phyloP scores from a whole-genome alignment of 2,113 vertebrate species.

The Callipepla californica region DNA sequence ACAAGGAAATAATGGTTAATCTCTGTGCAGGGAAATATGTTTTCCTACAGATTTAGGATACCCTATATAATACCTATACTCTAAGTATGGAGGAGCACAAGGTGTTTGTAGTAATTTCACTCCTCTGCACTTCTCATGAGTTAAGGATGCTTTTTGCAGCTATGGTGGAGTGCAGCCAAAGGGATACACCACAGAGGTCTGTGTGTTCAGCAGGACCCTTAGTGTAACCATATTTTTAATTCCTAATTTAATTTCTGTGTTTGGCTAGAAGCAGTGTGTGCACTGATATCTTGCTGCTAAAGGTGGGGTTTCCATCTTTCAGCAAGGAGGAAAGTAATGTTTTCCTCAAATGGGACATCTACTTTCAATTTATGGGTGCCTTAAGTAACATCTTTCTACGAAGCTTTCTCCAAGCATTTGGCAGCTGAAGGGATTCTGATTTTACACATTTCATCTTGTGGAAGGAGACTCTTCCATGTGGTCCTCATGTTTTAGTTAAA shows the following conservation, averaged over 20 bases:
- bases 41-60: neutral
- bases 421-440: neutral
- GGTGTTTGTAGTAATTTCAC: neutral
- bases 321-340: neutral
- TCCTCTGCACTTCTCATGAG: neutral
- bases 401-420: neutral
- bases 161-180: neutral
- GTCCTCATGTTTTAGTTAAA: neutral
- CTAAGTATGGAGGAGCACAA: neutral
- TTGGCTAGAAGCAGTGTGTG: neutral
- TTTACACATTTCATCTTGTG: neutral
- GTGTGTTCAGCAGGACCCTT: neutral
- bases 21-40: neutral
- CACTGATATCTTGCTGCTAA: neutral
- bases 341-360: neutral
- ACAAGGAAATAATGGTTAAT: neutral
- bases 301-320: neutral
- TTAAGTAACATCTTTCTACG: neutral
- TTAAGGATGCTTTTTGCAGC: neutral
- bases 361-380: neutral
- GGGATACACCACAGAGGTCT: neutral
- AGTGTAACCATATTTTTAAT: neutral
- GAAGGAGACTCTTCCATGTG: neutral
- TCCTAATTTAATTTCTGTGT: neutral
- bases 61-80: neutral